Evolutionary conservation across 2,888 invertebrate species (phyloP).

Genomic region (Pasiphila rectangulata): DNA sequence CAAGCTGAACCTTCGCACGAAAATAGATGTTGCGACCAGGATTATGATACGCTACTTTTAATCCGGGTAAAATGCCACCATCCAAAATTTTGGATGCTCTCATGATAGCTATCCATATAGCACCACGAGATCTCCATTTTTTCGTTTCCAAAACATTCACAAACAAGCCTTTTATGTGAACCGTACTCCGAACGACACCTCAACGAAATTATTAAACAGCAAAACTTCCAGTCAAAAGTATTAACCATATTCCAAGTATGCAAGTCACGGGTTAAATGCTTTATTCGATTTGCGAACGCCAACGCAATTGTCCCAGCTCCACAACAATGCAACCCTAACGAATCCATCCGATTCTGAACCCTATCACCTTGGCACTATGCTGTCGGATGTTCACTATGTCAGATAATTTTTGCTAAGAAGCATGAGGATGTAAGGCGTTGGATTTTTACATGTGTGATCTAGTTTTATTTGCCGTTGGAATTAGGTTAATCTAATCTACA

Average conservation of each 20-base stretch:
- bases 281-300: slow-evolving; percentile 71
- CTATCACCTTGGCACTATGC: slow-evolving; percentile 41
- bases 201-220: too few relatives aligned
- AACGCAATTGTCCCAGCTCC: slow-evolving; percentile 63
- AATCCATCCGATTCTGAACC: slow-evolving; percentile 37
- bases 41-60: too few relatives aligned
- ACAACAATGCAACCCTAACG: slow-evolving; percentile 33
- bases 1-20: too few relatives aligned
- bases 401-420: slow-evolving; percentile 35
- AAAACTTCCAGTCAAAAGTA: slow-evolving; percentile 4
- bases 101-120: too few relatives aligned
- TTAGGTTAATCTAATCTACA: slow-evolving; percentile 29
- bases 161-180: too few relatives aligned
- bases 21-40: too few relatives aligned
- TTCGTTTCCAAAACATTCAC: too few relatives aligned
- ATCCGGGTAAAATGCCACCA: too few relatives aligned
- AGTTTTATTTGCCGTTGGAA: slow-evolving; percentile 27
- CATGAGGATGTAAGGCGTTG: slow-evolving; percentile 31
- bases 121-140: too few relatives aligned
- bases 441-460: slow-evolving; percentile 28
- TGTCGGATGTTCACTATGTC: slow-evolving; percentile 25
- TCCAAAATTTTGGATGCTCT: too few relatives aligned
- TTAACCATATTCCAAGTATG: slow-evolving; percentile 22
- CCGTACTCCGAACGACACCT: too few relatives aligned
- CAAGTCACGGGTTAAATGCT: slow-evolving; percentile 63